Conservation (phyloP, 1,140 invertebrate species). For the Aphelinus certus region DNA sequence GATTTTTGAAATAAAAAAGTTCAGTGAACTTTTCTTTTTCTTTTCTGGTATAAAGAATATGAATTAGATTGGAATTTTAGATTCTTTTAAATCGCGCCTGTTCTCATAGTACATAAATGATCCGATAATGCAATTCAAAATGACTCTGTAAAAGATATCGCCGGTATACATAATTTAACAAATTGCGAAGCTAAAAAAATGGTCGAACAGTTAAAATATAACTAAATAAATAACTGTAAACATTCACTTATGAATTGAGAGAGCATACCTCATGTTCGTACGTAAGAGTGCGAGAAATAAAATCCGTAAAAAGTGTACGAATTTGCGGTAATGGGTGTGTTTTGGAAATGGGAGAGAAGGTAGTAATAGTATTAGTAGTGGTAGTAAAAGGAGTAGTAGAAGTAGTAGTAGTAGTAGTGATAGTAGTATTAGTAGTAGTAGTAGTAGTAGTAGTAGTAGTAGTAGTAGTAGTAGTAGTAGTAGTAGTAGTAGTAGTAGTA, state of each 20-base stretch:
- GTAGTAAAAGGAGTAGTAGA: too few species aligned
- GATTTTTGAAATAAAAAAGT: too few species aligned
- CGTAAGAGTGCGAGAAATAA: conserved; percentile 38
- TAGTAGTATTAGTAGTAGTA: too few species aligned
- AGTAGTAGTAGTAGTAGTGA: too few species aligned
- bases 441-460: too few species aligned
- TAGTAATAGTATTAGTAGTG: conserved; percentile 3
- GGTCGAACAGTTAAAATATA: background rate
- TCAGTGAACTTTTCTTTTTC: too few species aligned
- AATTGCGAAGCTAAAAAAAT: conserved; percentile 38
- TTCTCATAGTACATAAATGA: too few species aligned
- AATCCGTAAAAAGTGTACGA: conserved; percentile 34
- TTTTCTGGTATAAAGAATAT: too few species aligned
- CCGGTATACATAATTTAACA: conserved; percentile 28
- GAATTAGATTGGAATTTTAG: too few species aligned
- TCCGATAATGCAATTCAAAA: background rate
- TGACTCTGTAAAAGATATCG: conserved; percentile 29
- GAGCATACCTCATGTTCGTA: conserved; percentile 39
- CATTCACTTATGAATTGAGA: conserved; percentile 40
- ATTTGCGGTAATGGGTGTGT: conserved; percentile 32
- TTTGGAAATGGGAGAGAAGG: conserved; percentile 34
- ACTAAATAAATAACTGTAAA: conserved; percentile 19
- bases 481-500: too few species aligned
- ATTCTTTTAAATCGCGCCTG: too few species aligned
- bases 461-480: too few species aligned